phyloP scores from a whole-genome alignment of 2,797 vertebrate species.

The Taenioides sp. region DNA sequence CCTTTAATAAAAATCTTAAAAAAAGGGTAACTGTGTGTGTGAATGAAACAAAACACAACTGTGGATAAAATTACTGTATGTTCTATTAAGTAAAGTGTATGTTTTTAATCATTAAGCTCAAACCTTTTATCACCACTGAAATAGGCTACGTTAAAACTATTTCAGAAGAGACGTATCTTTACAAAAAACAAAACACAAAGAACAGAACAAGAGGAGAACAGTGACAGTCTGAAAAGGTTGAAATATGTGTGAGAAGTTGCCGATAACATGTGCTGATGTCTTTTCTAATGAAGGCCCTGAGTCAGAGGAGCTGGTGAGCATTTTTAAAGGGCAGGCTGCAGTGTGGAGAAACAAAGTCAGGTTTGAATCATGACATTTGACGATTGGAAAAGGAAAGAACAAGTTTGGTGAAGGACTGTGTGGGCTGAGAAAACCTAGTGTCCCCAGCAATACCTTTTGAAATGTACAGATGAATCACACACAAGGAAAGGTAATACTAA shows the following conservation, averaged over 20 bases:
- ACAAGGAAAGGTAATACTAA: not conserved
- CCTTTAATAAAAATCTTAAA: too few relatives aligned
- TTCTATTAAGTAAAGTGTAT: too few relatives aligned
- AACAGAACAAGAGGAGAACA: not conserved
- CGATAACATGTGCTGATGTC: slow-evolving; percentile 69
- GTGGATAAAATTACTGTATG: too few relatives aligned
- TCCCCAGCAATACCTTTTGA: slow-evolving; percentile 24
- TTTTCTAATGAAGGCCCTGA: slow-evolving; percentile 50
- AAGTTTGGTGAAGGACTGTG: slow-evolving; percentile 3
- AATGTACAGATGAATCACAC: slow-evolving; percentile 5
- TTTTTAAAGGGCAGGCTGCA: slow-evolving; percentile 60
- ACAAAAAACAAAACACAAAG: not conserved
- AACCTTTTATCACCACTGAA: too few relatives aligned
- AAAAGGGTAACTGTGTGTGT: too few relatives aligned
- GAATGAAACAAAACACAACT: too few relatives aligned
- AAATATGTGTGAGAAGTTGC: slow-evolving; percentile 67
- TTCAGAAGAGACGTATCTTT: too few relatives aligned
- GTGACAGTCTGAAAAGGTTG: slow-evolving; percentile 59
- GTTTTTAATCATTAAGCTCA: too few relatives aligned
- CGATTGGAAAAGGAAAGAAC: slow-evolving; percentile 32
- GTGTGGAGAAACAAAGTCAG: slow-evolving; percentile 39
- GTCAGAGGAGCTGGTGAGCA: slow-evolving; percentile 24
- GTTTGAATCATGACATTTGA: slow-evolving; percentile 58
- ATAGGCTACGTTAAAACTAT: too few relatives aligned
- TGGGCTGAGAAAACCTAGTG: slow-evolving; percentile 14